Percentiles rank a stretch among this genome's conserved stretches.
These are phyloP conservation scores for Tenthredo notha DNA, from an alignment of 2,888 invertebrate species.

Conservation along the genomic window DNA sequence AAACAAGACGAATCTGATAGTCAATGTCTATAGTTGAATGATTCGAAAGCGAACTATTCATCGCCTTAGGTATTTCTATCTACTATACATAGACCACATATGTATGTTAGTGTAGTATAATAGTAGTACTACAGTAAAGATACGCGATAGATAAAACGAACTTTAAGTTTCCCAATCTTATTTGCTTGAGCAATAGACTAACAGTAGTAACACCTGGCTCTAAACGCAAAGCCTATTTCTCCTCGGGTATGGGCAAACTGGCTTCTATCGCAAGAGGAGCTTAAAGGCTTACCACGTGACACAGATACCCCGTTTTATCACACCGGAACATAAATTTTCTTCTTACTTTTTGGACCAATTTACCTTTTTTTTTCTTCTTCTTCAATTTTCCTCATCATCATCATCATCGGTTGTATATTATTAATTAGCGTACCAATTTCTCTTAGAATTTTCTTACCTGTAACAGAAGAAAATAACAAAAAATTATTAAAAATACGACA, in stretches of 20 bases:
- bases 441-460: constrained; percentile 12
- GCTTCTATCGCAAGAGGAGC: constrained; percentile 24
- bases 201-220: constrained; percentile 38
- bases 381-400: not conserved
- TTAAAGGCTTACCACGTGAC: constrained; percentile 33
- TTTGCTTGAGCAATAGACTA: constrained; percentile 38
- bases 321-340: not conserved
- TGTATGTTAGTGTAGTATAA: not conserved
- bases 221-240: constrained; percentile 22
- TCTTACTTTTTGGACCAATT: not conserved
- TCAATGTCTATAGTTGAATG: not conserved
- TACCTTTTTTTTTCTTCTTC: not conserved
- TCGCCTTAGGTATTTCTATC: not conserved
- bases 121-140: constrained; percentile 8
- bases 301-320: constrained; percentile 31
- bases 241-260: not conserved
- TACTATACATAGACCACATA: not conserved
- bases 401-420: not conserved
- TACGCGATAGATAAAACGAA: constrained; percentile 12
- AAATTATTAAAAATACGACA: not conserved
- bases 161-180: constrained; percentile 14
- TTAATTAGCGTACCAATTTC: not conserved
- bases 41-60: not conserved
- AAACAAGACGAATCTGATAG: not conserved
- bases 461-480: constrained; percentile 3